Evolutionary conservation across 2,797 vertebrate genomes (phyloP).

Genomic region (Sebastes iracundus): DNA sequence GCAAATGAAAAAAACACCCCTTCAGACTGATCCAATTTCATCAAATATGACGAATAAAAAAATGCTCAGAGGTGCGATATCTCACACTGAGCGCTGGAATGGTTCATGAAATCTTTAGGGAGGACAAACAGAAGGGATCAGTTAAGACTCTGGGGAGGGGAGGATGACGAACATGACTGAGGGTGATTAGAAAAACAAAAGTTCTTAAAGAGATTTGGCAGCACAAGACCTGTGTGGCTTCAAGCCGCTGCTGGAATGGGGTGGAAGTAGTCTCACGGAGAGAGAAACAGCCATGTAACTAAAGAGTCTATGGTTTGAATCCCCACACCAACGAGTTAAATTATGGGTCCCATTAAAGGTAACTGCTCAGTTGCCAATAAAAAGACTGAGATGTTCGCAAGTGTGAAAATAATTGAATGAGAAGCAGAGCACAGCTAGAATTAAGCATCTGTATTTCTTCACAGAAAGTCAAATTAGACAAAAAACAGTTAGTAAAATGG

Average conservation of each 20-base stretch:
- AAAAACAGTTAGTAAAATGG: not conserved
- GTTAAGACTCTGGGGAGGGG: not conserved
- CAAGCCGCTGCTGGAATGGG: not conserved
- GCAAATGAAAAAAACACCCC: conserved; percentile 39
- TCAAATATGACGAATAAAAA: conserved; percentile 33
- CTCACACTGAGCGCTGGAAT: conserved; percentile 24
- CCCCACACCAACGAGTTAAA: not conserved
- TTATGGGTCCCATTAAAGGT: not conserved
- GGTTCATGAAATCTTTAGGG: not conserved
- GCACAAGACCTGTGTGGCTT: not conserved
- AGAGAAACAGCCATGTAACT: not conserved
- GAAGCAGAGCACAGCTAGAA: not conserved
- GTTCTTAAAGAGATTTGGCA: conserved; percentile 15
- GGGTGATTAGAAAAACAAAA: conserved; percentile 17
- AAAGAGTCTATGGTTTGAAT: not conserved
- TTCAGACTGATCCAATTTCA: conserved; percentile 45
- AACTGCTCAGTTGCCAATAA: not conserved
- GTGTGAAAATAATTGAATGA: not conserved
- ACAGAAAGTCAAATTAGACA: not conserved
- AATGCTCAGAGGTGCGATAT: conserved; percentile 12
- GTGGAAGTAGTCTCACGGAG: not conserved
- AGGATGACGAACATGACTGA: not conserved
- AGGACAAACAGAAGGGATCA: conserved; percentile 15
- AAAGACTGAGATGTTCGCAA: not conserved
- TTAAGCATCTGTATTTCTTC: not conserved